Conservation (phyloP, 1,140 invertebrate species). For the Drosophila simulans region DNA sequence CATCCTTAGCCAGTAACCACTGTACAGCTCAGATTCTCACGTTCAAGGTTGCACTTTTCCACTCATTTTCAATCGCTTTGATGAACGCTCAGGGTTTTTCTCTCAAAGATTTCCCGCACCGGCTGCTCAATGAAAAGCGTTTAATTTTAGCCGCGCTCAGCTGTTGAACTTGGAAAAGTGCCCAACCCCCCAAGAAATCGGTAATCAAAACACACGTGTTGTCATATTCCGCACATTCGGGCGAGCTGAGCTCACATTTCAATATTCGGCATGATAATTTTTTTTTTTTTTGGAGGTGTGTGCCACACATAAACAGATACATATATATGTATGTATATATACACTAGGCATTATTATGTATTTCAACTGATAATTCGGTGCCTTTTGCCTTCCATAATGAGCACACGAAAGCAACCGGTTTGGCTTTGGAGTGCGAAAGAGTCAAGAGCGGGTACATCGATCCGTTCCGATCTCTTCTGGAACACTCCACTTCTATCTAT, state of each 20-base stretch:
- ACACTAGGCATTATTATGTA: not conserved
- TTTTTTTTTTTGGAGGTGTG: constrained; percentile 66
- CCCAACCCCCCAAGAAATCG: constrained; percentile 17
- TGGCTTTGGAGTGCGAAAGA: constrained; percentile 8
- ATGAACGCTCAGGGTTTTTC: constrained; percentile 24
- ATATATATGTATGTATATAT: constrained; percentile 4
- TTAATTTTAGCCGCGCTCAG: constrained; percentile 49
- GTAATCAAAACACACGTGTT: constrained; percentile 24
- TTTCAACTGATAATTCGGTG: constrained; percentile 51
- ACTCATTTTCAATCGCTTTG: constrained; percentile 20
- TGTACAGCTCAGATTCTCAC: constrained; percentile 12
- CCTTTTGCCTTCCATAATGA: constrained; percentile 29
- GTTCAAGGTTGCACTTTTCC: constrained; percentile 45
- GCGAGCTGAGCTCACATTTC: constrained; percentile 3
- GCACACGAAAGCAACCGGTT: constrained; percentile 39
- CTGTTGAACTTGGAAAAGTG: constrained; percentile 47
- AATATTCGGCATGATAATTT: constrained; percentile 35
- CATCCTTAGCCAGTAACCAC: not conserved
- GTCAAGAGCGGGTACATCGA: constrained; percentile 1
- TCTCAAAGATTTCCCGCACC: constrained; percentile 35
- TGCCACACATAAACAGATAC: constrained; percentile 23
- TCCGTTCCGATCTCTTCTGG: constrained; percentile 10
- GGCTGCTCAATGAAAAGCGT: constrained; percentile 42
- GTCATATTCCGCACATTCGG: constrained; percentile 6
- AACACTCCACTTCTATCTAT: constrained; percentile 21